phyloP scores from a whole-genome alignment of 2,797 vertebrate species.

The Chaetophractus vellerosus region DNA sequence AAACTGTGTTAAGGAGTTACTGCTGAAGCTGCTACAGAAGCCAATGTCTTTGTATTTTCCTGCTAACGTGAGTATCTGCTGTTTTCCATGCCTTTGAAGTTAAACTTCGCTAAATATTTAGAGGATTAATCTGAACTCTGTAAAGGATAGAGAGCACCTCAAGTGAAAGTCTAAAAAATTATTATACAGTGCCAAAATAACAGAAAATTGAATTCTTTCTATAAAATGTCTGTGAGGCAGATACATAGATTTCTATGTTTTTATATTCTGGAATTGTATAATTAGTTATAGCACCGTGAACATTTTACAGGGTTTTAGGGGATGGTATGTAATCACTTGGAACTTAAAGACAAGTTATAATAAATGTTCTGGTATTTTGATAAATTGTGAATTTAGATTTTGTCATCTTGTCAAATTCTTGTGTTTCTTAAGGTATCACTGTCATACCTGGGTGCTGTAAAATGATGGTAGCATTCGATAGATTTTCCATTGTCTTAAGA shows the following conservation, averaged over 20 bases:
- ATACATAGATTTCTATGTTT: slow-evolving; percentile 57
- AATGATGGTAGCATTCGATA: not conserved
- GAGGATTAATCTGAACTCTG: slow-evolving; percentile 44
- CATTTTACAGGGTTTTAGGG: slow-evolving; percentile 57
- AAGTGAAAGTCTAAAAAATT: slow-evolving; percentile 53
- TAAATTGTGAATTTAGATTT: slow-evolving; percentile 58
- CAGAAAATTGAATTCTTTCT: slow-evolving; percentile 46
- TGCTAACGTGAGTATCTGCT: slow-evolving; percentile 90
- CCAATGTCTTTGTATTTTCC: slow-evolving; percentile 92
- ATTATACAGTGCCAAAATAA: slow-evolving; percentile 14
- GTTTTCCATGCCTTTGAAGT: slow-evolving; percentile 75
- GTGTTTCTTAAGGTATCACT: slow-evolving; percentile 50
- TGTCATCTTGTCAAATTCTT: slow-evolving; percentile 48
- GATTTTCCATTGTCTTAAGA: slow-evolving; percentile 45
- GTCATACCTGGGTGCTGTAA: slow-evolving; percentile 3
- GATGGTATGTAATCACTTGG: slow-evolving; percentile 11
- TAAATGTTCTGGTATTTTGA: slow-evolving; percentile 20
- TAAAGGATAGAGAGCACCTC: slow-evolving; percentile 25
- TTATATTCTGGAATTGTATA: slow-evolving; percentile 39
- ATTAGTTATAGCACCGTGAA: slow-evolving; percentile 25
- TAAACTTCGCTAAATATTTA: slow-evolving; percentile 80
- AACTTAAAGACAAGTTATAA: slow-evolving; percentile 62
- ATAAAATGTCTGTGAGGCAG: slow-evolving; percentile 58
- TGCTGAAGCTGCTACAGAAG: slow-evolving; percentile 90
- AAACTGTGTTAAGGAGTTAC: slow-evolving; percentile 91